Evolutionary conservation across 1,140 invertebrate species (phyloP), one percentile per base, ranked within the genome.

Genomic region (Orius laevigatus): DNA sequence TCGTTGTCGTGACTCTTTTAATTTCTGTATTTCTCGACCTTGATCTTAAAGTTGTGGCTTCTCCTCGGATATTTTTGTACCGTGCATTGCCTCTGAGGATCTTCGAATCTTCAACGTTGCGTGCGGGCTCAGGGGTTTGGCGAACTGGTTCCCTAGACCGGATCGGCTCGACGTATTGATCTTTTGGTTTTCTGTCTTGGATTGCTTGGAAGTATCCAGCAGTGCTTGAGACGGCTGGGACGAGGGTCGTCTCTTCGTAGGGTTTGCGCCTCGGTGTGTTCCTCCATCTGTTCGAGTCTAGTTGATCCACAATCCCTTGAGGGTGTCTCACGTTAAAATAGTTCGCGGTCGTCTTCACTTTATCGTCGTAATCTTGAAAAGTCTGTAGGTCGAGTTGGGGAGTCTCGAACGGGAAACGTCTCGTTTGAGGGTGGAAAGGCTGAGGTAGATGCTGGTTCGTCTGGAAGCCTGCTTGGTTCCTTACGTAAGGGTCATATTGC

Each of bases 371-470:
- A 18, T 53, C 48, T 32, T 52, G 40, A n/a, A 36, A n/a, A 34
- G 41, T 41, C 11, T 20, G 41, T 4, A 42, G 49, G 25, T 11
- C 9, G 15, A 19, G 41, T 45, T 20, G 49, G 10, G 20, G 35
- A 15, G 33, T 18, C 36, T 20, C 51, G 49, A 42, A 19, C 40
- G 40, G 40, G 19, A 42, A 42, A 14, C 40, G 40, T 12, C 40
- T 14, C 8, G 31, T 34, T 11, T 49, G 50, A 16, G 49, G 55
- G n/a, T 56, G 55, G 19, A 56, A 56, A 10, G 55, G 55, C 31
- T 56, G 55, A n/a, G 53, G 53, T 1, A 56, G 46, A 35, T 56
- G 55, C 19, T 56, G 55, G 47, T 56, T 56, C 6, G 55, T 56
- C 20, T 52, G 52, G 35, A 55, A 53, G 2, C 43, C 43, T 2